A percentile compares a stretch with the other conserved stretches of the same genome.
phyloP scores from a whole-genome alignment of 2,888 invertebrate species.

The Chorisops tibialis region DNA sequence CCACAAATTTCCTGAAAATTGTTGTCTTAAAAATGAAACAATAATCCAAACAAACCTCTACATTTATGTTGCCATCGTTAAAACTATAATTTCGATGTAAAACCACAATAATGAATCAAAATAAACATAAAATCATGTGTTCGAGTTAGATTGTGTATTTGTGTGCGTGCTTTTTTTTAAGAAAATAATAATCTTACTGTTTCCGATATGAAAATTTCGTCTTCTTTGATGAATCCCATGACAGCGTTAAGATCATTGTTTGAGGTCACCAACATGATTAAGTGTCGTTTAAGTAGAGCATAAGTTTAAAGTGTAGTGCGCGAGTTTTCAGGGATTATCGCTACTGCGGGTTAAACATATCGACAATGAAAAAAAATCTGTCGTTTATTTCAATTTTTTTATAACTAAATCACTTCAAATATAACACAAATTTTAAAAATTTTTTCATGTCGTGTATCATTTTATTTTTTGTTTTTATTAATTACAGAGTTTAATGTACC shows the following conservation, averaged over 20 bases:
- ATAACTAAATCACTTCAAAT: no score
- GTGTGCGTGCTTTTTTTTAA: no score
- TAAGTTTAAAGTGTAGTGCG: background rate
- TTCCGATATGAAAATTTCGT: conserved; percentile 35
- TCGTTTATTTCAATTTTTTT: background rate
- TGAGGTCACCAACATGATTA: conserved; percentile 35
- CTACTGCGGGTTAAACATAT: background rate
- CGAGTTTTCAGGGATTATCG: background rate
- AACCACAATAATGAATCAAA: background rate
- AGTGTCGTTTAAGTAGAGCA: conserved; percentile 4
- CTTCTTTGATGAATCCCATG: conserved; percentile 38
- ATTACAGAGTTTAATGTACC: no score
- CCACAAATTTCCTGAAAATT: no score
- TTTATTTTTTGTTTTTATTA: no score
- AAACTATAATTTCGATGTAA: background rate
- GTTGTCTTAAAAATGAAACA: no score
- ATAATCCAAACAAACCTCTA: no score
- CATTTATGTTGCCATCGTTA: background rate
- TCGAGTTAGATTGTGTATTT: no score
- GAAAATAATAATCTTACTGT: conserved; percentile 31
- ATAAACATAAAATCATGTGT: background rate
- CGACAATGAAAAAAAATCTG: no score
- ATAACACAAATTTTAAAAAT: no score
- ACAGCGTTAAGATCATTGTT: conserved; percentile 35
- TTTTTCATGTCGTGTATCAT: no score